A percentile compares a stretch with the other conserved stretches of the same genome.
Conservation (phyloP, 92 coral and sea anemone species). For the Heteractis magnifica region DNA sequence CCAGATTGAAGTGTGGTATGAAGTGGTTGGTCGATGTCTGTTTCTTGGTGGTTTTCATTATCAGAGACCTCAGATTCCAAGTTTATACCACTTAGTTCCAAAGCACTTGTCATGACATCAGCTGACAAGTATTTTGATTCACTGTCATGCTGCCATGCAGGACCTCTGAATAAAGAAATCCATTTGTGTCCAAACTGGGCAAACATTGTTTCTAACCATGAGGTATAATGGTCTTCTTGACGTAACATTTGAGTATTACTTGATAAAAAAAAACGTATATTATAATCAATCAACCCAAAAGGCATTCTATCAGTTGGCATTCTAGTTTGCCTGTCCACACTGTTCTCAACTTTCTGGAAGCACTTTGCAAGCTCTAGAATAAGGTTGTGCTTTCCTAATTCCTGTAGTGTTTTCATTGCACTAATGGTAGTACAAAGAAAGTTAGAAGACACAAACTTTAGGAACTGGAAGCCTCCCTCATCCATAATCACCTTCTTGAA, state of each 20-base stretch:
- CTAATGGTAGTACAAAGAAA: conserved; percentile 23
- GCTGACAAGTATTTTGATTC: background rate
- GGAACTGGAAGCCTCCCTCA: conserved; percentile 23
- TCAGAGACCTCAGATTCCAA: background rate
- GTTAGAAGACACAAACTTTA: conserved; percentile 40
- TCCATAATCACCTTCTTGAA: conserved; percentile 24
- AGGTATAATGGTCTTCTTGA: conserved; percentile 57
- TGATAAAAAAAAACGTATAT: conserved; percentile 53
- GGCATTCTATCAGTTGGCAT: conserved; percentile 52
- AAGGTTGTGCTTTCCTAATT: conserved; percentile 37
- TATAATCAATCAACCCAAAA: conserved; percentile 58
- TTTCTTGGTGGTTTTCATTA: no score
- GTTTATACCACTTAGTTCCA: background rate
- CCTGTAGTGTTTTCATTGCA: conserved; percentile 43
- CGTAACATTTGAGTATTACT: conserved; percentile 42
- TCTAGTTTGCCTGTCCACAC: background rate
- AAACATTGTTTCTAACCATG: conserved; percentile 60
- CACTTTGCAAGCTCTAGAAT: conserved; percentile 41
- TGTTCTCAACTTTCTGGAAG: conserved; percentile 17
- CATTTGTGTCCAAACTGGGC: conserved; percentile 73
- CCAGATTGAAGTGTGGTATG: background rate
- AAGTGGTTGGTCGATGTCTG: no score
- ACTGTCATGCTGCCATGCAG: conserved; percentile 59
- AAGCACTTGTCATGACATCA: background rate
- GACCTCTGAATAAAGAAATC: conserved; percentile 45